These are phyloP conservation scores for Siniperca undulata DNA, from an alignment of 2,797 vertebrate genomes.

Conservation along the genomic window DNA sequence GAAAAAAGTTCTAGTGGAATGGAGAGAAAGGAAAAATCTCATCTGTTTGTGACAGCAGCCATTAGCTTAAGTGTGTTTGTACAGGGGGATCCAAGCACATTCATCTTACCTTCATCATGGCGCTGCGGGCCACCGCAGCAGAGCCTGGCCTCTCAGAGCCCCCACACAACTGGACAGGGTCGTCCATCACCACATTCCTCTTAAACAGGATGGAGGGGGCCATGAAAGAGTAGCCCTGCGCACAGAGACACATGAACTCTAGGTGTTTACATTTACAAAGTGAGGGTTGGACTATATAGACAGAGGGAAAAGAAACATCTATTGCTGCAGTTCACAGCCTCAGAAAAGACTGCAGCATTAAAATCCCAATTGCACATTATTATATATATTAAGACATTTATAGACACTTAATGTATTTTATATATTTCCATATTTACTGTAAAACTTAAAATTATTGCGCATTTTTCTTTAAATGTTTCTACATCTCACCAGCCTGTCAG, in stretches of 20 bases:
- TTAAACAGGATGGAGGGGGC: conserved; percentile 99
- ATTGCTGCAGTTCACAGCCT: background rate
- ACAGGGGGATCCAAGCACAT: conserved; percentile 53
- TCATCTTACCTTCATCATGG: conserved; percentile 96
- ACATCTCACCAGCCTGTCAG: conserved; percentile 36
- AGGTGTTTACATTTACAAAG: conserved; percentile 49
- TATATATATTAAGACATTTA: background rate
- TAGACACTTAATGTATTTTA: background rate
- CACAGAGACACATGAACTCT: conserved; percentile 49
- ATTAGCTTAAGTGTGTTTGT: conserved; percentile 77
- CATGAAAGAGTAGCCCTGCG: conserved; percentile 98
- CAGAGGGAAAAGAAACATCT: conserved; percentile 18
- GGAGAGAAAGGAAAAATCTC: conserved; percentile 21
- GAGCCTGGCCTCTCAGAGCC: conserved; percentile 91
- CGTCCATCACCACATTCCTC: conserved; percentile 95
- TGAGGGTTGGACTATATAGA: background rate
- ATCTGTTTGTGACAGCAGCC: conserved; percentile 60
- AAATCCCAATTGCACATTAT: background rate
- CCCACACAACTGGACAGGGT: conserved; percentile 91
- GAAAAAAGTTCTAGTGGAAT: conserved; percentile 23
- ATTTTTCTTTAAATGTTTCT: conserved; percentile 8
- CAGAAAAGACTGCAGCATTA: background rate
- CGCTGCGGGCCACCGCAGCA: conserved; percentile 94
- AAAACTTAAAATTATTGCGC: conserved; percentile 3
- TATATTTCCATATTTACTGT: conserved; percentile 2